Evolutionary conservation across 2,113 vertebrate species (phyloP), one percentile per base, ranked within the genome.

Genomic region (Sterrhoptilus dennistouni): DNA sequence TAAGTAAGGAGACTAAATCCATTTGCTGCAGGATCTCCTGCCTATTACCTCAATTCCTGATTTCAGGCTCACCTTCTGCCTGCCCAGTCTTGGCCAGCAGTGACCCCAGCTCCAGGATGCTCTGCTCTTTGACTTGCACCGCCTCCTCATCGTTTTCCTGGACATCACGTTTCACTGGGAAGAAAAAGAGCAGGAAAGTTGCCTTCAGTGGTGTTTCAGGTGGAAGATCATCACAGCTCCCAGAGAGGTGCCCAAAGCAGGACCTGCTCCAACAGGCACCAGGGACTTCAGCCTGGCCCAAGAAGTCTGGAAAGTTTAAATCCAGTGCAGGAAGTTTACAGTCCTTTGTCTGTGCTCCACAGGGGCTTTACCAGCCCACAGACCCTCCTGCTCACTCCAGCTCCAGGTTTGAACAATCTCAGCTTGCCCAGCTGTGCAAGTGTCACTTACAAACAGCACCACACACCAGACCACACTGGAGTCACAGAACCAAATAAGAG

Each of bases 61-160:
- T 70, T 47, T 56, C 81, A 90, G 17, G 50, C 96, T 95, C 97
- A 99, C 99, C 99, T 97, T 99, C 99, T 63, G 99, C 99, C 97
- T 99, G 99, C 92, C 99, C 99, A 1, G 99, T 99, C 97, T 99
- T 99, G 88, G 99, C 99, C 97, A 99, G 89, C 50, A 99, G 99
- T 2, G 98, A 98, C 15, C 99, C 99, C 96, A 99, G 98, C 92
- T 99, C 99, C 98, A 99, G 95, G 97, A 99, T 99, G 97, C 99
- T 99, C 98, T 99, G 99, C 97, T 99, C 99, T 97, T 99, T 99
- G 96, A 99, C 99, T 95, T 99, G 98, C 81, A 99, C 99, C 0
- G 99, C 99, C 77, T 99, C 99, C 83, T 99, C 99, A 96, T 99
- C 99, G 5, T 99, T 99, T 94, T 99, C 99, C 89, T 99, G 99